A percentile compares a stretch with the other conserved stretches of the same genome.
phyloP scores from a whole-genome alignment of 2,888 invertebrate species.

The Diogma glabrata region DNA sequence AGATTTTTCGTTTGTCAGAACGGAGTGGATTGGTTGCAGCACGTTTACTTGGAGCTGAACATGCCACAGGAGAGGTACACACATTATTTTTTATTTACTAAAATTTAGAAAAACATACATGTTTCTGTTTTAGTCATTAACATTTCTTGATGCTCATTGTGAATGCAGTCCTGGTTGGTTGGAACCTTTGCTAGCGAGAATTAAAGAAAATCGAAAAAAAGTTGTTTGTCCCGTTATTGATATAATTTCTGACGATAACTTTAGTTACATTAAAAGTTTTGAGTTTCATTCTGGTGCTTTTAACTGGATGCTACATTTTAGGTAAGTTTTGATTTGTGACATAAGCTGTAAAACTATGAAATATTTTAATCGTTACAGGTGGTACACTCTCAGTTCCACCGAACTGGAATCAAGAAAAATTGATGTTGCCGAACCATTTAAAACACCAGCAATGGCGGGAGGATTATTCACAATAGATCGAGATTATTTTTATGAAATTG shows the following conservation, averaged over 20 bases:
- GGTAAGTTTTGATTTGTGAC: conserved; percentile 20
- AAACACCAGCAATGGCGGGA: conserved; percentile 88
- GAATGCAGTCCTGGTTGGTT: conserved; percentile 79
- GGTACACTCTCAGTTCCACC: conserved; percentile 53
- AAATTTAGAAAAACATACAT: background rate
- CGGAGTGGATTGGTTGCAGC: conserved; percentile 75
- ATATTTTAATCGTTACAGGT: conserved; percentile 31
- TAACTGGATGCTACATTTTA: conserved; percentile 92
- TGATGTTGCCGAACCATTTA: conserved; percentile 62
- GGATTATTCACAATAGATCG: conserved; percentile 73
- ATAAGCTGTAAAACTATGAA: background rate
- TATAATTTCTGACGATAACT: conserved; percentile 90
- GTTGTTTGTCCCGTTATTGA: conserved; percentile 72
- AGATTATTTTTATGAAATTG: conserved; percentile 78
- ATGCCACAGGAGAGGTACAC: conserved; percentile 52
- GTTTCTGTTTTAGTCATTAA: conserved; percentile 40
- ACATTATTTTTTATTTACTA: background rate
- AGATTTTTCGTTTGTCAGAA: conserved; percentile 49
- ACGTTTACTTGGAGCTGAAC: conserved; percentile 61
- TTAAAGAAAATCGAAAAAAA: conserved; percentile 29
- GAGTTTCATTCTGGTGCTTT: conserved; percentile 98
- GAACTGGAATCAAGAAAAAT: conserved; percentile 50
- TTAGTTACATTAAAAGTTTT: conserved; percentile 80
- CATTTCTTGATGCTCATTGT: conserved; percentile 96
- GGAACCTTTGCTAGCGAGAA: conserved; percentile 56